phyloP scores from a whole-genome alignment of 1,140 invertebrate genomes.

The Drosophila lini region DNA sequence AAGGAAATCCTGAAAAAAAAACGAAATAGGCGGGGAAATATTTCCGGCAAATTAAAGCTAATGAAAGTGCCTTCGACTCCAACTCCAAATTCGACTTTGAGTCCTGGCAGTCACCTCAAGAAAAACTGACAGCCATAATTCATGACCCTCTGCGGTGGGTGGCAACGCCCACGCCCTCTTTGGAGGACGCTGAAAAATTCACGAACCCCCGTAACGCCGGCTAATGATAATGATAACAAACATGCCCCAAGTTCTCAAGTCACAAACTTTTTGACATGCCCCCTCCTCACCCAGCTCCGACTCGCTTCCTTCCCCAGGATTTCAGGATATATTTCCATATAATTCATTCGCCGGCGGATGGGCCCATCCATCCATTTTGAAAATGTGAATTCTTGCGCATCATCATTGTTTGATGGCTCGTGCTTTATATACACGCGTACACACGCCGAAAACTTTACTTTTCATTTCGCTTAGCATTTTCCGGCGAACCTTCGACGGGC shows the following conservation, averaged over 20 bases:
- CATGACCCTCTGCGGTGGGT: constrained; percentile 56
- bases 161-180: constrained; percentile 19
- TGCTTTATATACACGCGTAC: constrained; percentile 62
- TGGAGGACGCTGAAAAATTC: constrained; percentile 66
- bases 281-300: constrained; percentile 8
- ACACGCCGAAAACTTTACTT: constrained; percentile 55
- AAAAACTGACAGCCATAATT: constrained; percentile 81
- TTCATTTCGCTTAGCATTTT: constrained; percentile 46
- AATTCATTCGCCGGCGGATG: constrained; percentile 65
- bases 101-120: constrained; percentile 57
- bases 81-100: no score
- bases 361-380: constrained; percentile 73
- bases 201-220: constrained; percentile 31
- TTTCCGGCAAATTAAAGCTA: constrained; percentile 83
- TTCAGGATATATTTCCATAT: constrained; percentile 71
- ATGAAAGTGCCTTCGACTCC: constrained; percentile 69
- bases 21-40: constrained; percentile 59
- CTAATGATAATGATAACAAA: constrained; percentile 83
- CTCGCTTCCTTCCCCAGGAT: neutral
- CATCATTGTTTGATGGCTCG: constrained; percentile 83
- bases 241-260: constrained; percentile 74
- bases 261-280: constrained; percentile 79
- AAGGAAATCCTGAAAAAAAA: neutral
- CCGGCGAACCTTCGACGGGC: neutral
- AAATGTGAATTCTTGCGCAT: constrained; percentile 82